Base-by-base conservation (phyloP, 2,888 invertebrate species). In the Lydus trimaculatus region DNA sequence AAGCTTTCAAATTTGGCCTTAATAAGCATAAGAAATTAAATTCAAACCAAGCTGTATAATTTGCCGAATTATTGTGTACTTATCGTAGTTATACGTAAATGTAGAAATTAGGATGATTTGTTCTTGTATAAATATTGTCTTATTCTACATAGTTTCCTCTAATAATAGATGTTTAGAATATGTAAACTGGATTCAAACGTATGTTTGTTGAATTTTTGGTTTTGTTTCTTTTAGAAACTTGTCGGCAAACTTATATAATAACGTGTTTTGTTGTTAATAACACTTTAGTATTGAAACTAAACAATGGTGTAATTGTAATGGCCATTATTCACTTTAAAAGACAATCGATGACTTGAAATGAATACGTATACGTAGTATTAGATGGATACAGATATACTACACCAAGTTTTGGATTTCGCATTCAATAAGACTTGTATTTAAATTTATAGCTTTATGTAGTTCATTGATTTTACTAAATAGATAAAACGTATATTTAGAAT, bases 401-500 rank as follows among this genome's bases (percentile, higher is more conserved):
- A 48, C 20, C 48, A 25, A 56, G 56, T 56, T 56, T 52, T 43
- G 73, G 75, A 75, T 78, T 76, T 73, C 74, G 75, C 75, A 77
- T 78, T 79, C 77, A 79, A 75, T 77, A 78, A 77, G 75, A 72
- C 73, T 69, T 56, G 72, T 66, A 73, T 76, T 74, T 75, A 74
- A 77, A 79, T 79, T 79, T 78, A 79, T 78, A 72, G 76, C 25
- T 67, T 72, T 71, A 74, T 74, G 74, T 73, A 77, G 78, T 78
- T 75, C 77, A 78, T 79, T 75, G 78, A 78, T 79, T 78, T 74
- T 66, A 71, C 74, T 71, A 70, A 66, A 72, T 64, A 76, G 77
- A 79, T 78, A 79, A n/a, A n/a, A 77, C 75, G 73, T 66, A 61
- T 77, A 76, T 75, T 48, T 48, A 48, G 20, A 48, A 20, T 20